Evolutionary conservation across 2,797 vertebrate genomes (phyloP).

Genomic region (Gobio occitaniae): DNA sequence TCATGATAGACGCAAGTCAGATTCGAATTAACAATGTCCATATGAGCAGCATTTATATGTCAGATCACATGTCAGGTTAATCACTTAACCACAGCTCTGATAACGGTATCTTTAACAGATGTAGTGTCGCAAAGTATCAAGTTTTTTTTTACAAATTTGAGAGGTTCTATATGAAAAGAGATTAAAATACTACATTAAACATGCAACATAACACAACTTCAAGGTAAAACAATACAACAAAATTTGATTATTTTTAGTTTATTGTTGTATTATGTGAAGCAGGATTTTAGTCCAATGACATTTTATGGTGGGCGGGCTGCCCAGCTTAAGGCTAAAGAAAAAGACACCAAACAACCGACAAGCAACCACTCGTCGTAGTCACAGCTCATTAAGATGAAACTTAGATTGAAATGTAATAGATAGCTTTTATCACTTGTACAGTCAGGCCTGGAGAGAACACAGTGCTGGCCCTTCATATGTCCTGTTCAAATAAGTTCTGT

Average conservation of each 20-base stretch:
- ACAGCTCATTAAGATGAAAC: background rate
- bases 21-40: background rate
- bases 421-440: background rate
- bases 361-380: background rate
- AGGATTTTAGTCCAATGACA: background rate
- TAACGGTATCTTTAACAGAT: background rate
- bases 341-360: background rate
- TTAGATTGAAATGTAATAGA: background rate
- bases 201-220: background rate
- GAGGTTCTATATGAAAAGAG: background rate
- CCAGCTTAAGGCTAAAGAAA: background rate
- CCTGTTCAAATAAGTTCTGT: background rate
- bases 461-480: background rate
- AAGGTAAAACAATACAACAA: background rate
- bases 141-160: background rate
- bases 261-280: background rate
- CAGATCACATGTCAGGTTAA: background rate
- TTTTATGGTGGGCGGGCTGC: background rate
- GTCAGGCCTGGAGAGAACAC: background rate
- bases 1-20: background rate
- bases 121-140: background rate
- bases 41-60: background rate
- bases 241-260: background rate
- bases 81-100: background rate
- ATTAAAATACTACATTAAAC: background rate